Evolutionary conservation across 1,140 invertebrate genomes (phyloP), one percentile per base, ranked within the genome.

Genomic region (Aphis gossypii): DNA sequence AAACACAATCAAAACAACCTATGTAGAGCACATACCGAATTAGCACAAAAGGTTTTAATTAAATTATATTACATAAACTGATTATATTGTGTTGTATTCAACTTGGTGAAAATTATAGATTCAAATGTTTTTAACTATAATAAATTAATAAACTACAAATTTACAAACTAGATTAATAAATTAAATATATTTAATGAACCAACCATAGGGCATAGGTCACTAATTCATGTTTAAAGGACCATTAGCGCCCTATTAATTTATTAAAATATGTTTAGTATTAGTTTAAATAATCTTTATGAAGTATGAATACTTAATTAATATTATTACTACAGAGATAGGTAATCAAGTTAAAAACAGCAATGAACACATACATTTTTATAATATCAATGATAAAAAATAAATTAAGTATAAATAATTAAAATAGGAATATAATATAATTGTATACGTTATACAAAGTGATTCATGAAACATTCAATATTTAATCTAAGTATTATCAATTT

Each of bases 351-450:
- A 84, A 84, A 84, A 88, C 18, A 30, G 14, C 14, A 51, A 21
- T 88, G 60, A 41, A 88, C 30, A 88, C 30, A 88, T n/a, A 48
- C 20, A 18, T 48, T 51, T 48, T 88, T 88, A 84, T n/a, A 76
- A 83, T 18, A 87, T 48, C 84, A 46, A 46, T 87, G 18, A 46
- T 87, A 48, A 35, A 88, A 87, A 88, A 84, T 84, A 21, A 51
- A 88, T 48, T 48, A n/a, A 60, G 56, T 60, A 76, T 76, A 76
- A 76, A n/a, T 51, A 88, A 88, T 88, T 48, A 88, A 88, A 48
- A 88, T 88, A 88, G 46, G 84, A 86, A 86, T 86, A 51, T 88
- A n/a, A 30, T 30, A 84, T 11, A 44, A 76, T 76, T n/a, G 60
- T 76, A 76, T 76, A 76, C n/a, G 14, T n/a, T 76, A 18, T 76